Evolutionary conservation across 30 jellyfish, hydroid and myxozoan genomes (phyloP).

Genomic region (Calvadosia cruxmelitensis): DNA sequence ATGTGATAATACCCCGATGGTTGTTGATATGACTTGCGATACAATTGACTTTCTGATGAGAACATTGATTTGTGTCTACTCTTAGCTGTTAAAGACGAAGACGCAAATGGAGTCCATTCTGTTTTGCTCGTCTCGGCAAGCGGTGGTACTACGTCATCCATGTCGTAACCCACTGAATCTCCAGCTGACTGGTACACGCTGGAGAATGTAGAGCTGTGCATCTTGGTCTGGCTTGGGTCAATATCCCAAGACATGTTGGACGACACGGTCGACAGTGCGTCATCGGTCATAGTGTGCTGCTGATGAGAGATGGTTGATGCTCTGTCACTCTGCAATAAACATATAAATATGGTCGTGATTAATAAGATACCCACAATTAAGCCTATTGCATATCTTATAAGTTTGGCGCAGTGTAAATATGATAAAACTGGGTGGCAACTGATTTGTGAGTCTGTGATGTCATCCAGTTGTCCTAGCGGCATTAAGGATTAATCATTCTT

Average conservation of each 20-base stretch:
- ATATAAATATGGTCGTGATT: no score
- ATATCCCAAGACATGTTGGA: background rate
- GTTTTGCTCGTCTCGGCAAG: background rate
- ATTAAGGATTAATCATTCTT: no score
- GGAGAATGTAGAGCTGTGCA: background rate
- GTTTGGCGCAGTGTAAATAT: no score
- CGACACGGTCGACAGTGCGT: background rate
- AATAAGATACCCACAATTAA: no score
- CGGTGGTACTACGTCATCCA: background rate
- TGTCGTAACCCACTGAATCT: background rate
- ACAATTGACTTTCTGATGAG: background rate
- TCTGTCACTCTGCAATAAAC: no score
- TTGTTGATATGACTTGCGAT: conserved; percentile 1
- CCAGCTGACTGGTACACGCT: background rate
- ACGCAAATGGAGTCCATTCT: background rate
- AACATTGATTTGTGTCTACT: no score
- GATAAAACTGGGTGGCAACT: no score
- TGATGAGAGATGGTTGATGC: no score
- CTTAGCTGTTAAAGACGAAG: background rate
- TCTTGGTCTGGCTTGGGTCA: background rate
- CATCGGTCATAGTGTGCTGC: no score
- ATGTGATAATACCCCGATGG: background rate
- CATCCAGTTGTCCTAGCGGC: no score
- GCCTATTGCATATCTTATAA: no score
- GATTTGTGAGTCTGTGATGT: no score